Evolutionary conservation across 2,888 invertebrate genomes (phyloP).

Genomic region (Rosalia funebris): DNA sequence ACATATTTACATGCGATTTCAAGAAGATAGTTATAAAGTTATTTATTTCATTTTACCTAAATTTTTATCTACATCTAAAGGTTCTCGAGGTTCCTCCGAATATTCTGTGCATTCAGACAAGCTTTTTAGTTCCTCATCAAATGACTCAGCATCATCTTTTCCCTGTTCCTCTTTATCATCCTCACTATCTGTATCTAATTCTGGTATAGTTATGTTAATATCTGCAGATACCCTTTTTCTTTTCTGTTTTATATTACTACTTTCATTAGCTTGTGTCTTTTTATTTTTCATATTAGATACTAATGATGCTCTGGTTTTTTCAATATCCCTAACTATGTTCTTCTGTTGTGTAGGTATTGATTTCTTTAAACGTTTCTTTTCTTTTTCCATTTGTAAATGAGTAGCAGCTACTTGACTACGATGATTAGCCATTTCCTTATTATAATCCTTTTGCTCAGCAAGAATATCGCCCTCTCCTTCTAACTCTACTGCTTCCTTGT

Average conservation of each 20-base stretch:
- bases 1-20: too few species aligned
- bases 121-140: conserved; percentile 12
- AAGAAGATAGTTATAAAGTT: too few species aligned
- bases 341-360: conserved; percentile 52
- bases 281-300: conserved; percentile 27
- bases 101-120: conserved; percentile 37
- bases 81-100: conserved; percentile 23
- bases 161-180: conserved; percentile 23
- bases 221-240: conserved; percentile 31
- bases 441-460: conserved; percentile 36
- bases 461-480: conserved; percentile 57
- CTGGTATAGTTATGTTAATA: conserved; percentile 46
- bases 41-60: conserved; percentile 7
- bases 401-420: conserved; percentile 62
- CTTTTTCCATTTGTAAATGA: conserved; percentile 57
- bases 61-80: not conserved
- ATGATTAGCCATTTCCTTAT: conserved; percentile 54
- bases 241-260: conserved; percentile 4
- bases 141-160: not conserved
- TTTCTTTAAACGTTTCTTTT: conserved; percentile 47
- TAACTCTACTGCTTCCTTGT: conserved; percentile 62
- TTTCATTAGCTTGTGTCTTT: not conserved
- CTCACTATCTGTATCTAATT: conserved; percentile 33
- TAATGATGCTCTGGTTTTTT: conserved; percentile 64
- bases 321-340: conserved; percentile 62